Evolutionary conservation across 1,140 invertebrate species (phyloP), one percentile per base, ranked within the genome.

Genomic region (Drosophila pectinifera): DNA sequence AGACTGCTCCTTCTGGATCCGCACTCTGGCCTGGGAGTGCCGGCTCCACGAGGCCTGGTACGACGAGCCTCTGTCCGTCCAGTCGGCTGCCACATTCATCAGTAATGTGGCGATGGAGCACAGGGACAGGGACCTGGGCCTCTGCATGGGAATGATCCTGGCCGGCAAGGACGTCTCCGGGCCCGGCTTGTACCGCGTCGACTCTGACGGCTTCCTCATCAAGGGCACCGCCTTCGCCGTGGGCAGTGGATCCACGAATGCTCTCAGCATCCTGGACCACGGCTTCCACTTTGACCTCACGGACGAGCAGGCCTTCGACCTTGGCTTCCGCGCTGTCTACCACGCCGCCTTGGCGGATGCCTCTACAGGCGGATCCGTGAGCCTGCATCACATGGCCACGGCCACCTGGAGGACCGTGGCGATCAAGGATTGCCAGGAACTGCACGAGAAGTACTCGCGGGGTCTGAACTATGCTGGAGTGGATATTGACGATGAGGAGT

Each of bases 401-500:
- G 5, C 0, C 4, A 0, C 7, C 4, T 53, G 49, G 49, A 1
- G 31, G 2, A 20, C 18, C 1, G 13, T 36, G 49, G 18, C 7
- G 4, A 5, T 5, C n/a, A 22, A 20, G 1, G 18, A 53, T 14
- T 22, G 31, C 18, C 7, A n/a, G 31, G 7, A 22, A 3, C 34
- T 53, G 49, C 49, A 53, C 3, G 4, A 1, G 0, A 36, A 53
- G 5, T 53, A 36, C 13, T 14, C 4, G n/a, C 8, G 13, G 2
- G 13, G 18, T 36, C 49, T 36, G 28, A 36, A 36, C 10, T 53
- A 36, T 14, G 49, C 49, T 10, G 49, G 49, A 36, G 31, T 22
- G 31, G 18, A n/a, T 0, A 2, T 10, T 0, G 5, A 20, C 13
- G 16, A 34, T 14, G 16, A 4, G 3, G 5, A 20, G 5, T 18